These are phyloP conservation scores for Andricus grossulariae DNA, from an alignment of 1,140 invertebrate genomes.

Conservation along the genomic window DNA sequence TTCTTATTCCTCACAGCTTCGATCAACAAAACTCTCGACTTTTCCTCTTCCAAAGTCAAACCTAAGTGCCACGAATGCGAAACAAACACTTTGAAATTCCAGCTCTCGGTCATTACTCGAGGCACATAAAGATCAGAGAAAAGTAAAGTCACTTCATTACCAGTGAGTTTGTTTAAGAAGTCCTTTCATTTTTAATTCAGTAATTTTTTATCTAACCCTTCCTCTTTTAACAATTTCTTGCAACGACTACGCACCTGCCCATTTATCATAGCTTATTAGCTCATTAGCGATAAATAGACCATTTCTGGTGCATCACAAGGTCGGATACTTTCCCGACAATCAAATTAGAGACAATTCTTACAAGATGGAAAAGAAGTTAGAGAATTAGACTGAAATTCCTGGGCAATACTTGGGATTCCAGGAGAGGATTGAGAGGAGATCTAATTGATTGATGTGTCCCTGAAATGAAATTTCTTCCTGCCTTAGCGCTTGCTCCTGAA, in stretches of 20 bases:
- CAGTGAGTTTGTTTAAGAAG: too few relatives aligned
- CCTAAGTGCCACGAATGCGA: conserved; percentile 42
- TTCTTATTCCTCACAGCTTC: conserved; percentile 64
- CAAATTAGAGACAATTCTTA: neutral
- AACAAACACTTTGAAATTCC: conserved; percentile 49
- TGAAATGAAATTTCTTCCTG: conserved; percentile 39
- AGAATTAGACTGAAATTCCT: neutral
- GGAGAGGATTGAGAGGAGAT: conserved; percentile 8
- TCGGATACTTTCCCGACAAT: too few relatives aligned
- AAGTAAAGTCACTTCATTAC: too few relatives aligned
- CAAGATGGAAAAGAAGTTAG: neutral
- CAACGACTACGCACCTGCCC: too few relatives aligned
- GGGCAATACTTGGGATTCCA: conserved; percentile 1
- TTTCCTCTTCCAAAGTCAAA: conserved; percentile 50
- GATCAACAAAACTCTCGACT: conserved; percentile 60
- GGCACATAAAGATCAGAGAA: conserved; percentile 1
- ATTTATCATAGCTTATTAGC: too few relatives aligned
- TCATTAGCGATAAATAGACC: too few relatives aligned
- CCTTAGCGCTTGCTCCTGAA: neutral
- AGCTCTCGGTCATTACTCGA: conserved; percentile 38
- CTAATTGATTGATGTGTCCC: conserved; percentile 38
- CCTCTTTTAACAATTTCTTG: too few relatives aligned
- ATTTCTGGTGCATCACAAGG: too few relatives aligned
- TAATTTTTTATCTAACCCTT: too few relatives aligned
- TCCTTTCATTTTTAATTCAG: too few relatives aligned